Conservation (phyloP, 2,113 vertebrate species). For the Aegypius monachus region DNA sequence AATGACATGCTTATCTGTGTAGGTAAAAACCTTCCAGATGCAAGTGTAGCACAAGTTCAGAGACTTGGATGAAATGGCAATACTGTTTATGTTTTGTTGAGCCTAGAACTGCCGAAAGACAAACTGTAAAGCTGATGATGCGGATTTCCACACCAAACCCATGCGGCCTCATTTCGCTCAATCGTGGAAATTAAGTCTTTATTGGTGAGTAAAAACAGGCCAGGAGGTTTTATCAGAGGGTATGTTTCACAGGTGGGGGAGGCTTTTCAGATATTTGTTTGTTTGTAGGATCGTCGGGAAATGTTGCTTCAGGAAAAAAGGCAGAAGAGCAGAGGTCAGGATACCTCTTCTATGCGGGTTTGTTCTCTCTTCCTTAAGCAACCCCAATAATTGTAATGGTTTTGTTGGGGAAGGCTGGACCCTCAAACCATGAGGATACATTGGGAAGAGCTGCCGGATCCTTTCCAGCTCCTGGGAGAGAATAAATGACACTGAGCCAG, state of each 20-base stretch:
- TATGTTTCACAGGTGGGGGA: neutral
- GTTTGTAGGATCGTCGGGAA: neutral
- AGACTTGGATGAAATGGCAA: neutral
- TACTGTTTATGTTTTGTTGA: neutral
- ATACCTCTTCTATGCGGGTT: neutral
- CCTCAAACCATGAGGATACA: neutral
- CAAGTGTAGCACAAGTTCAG: neutral
- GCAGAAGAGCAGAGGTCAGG: neutral
- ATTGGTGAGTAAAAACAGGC: neutral
- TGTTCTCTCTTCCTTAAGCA: neutral
- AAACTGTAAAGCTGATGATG: no score
- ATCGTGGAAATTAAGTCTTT: neutral
- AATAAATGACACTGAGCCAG: neutral
- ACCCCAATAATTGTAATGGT: neutral
- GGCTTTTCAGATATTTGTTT: neutral
- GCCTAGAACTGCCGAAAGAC: no score
- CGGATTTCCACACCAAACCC: neutral
- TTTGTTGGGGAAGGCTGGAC: neutral
- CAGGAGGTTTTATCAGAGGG: neutral
- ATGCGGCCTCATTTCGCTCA: neutral
- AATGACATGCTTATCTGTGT: neutral
- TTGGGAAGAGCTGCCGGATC: neutral
- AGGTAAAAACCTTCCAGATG: neutral
- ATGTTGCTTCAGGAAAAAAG: neutral
- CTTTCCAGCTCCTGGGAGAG: neutral